These are phyloP conservation scores for Marronus borbonicus DNA, from an alignment of 2,888 invertebrate genomes.

Conservation along the genomic window DNA sequence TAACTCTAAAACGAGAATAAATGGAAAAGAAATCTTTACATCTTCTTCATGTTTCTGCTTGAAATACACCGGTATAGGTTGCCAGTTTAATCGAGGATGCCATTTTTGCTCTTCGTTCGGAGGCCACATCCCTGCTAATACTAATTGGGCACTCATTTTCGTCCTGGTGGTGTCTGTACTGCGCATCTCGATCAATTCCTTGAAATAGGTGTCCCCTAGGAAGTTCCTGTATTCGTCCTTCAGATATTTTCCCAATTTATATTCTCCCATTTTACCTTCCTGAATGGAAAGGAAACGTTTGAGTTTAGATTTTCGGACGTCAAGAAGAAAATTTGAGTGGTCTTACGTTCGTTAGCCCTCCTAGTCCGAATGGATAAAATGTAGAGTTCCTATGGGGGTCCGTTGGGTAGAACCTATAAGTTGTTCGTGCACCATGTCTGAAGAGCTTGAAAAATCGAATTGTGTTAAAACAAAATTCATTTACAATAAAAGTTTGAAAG, in stretches of 20 bases:
- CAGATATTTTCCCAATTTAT: conserved; percentile 77
- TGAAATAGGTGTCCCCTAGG: conserved; percentile 74
- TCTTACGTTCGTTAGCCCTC: conserved; percentile 82
- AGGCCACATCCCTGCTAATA: conserved; percentile 80
- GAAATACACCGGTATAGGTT: conserved; percentile 71
- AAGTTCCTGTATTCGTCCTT: conserved; percentile 76
- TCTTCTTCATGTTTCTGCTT: conserved; percentile 59
- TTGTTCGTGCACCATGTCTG: conserved; percentile 84
- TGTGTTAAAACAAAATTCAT: too few species aligned
- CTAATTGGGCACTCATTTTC: conserved; percentile 79
- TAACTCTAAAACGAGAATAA: conserved; percentile 33
- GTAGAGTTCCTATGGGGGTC: conserved; percentile 78
- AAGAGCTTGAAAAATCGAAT: conserved; percentile 73
- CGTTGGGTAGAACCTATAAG: conserved; percentile 78
- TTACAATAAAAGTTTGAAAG: too few species aligned
- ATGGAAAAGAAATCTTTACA: conserved; percentile 52
- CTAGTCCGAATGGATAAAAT: conserved; percentile 81
- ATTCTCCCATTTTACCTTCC: conserved; percentile 67
- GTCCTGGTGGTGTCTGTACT: conserved; percentile 82
- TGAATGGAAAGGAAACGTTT: conserved; percentile 51
- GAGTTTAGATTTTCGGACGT: neutral
- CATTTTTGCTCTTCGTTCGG: conserved; percentile 73
- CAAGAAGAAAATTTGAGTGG: neutral
- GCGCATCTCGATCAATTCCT: conserved; percentile 75
- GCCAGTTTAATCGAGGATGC: conserved; percentile 77